Base-by-base conservation (phyloP, 2,888 invertebrate genomes). In the Eupithecia pulchellata region DNA sequence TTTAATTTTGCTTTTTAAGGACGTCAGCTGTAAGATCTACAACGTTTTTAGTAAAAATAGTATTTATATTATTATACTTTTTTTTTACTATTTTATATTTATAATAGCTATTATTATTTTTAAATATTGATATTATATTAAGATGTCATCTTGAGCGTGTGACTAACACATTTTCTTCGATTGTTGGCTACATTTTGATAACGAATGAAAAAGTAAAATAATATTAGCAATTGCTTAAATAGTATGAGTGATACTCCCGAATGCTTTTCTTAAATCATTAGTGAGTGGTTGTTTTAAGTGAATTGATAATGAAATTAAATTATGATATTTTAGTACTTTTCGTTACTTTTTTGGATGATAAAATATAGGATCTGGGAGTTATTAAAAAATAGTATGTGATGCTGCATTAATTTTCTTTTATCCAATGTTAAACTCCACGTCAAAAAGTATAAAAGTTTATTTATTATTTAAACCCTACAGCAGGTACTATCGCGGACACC, bases 401-500 rank as follows among this genome's bases (percentile, higher is more conserved):
- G 20, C 20, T 2, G 47, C 8, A 20, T 47, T 39, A 17, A 39
- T 1, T 9, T 25, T 52, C 20, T 52, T 25, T 13, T 25, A 52
- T 13, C 52, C 52, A 25, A 25, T 25, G 20, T 57, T 8, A 17
- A 27, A 17, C 29, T 29, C 9, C 29, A 57, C 2, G 27, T 17
- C 29, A 29, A 57, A 66, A 67, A 65, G 39, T 25, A 62, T 68
- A 63, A 72, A 75, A 78, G 52, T 52, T 52, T 80, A 81, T 69
- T 77, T 81, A 84, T 84, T 83, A 82, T 82, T 83, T 84, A 80
- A 78, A 76, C 79, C 78, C 76, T 80, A 77, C 78, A 57, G 27
- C 57, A 80, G 72, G 83, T 83, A 83, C 86, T 81, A 85, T 88
- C 85, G 83, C 78, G 79, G 72, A 77, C 84, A 83, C 81, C 82